phyloP scores from a whole-genome alignment of 2,888 invertebrate genomes.

The Diadegma fenestrale region DNA sequence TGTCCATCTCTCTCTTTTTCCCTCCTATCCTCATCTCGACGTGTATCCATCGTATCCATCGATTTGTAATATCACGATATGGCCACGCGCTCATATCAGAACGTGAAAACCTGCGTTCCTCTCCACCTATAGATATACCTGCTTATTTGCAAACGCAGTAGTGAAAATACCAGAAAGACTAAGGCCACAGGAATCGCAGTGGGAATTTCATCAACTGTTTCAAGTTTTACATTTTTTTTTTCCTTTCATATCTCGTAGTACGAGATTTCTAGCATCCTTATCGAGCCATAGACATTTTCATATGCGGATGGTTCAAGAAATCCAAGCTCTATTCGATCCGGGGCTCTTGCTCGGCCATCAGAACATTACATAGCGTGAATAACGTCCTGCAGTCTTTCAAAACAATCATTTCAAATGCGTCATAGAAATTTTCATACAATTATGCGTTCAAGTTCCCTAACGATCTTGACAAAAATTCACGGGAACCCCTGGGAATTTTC shows the following conservation, averaged over 20 bases:
- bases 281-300: background rate
- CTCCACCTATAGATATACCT: background rate
- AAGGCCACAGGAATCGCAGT: background rate
- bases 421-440: background rate
- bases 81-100: slow-evolving; percentile 66
- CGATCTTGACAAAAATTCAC: slow-evolving; percentile 22
- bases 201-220: slow-evolving; percentile 11
- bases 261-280: background rate
- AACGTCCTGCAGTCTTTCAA: background rate
- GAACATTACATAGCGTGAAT: background rate
- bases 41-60: slow-evolving; percentile 69
- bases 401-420: background rate
- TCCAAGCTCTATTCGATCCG: background rate
- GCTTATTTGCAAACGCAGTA: background rate
- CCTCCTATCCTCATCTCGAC: background rate
- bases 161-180: background rate
- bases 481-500: slow-evolving; percentile 3
- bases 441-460: background rate
- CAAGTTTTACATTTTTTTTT: background rate
- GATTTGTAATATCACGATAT: slow-evolving; percentile 75
- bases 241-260: background rate
- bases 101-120: slow-evolving; percentile 48
- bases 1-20: background rate
- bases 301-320: background rate
- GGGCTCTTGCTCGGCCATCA: background rate